Evolutionary conservation across 2,888 invertebrate genomes (phyloP), one percentile per base, ranked within the genome.

Genomic region (Phengaris arion): DNA sequence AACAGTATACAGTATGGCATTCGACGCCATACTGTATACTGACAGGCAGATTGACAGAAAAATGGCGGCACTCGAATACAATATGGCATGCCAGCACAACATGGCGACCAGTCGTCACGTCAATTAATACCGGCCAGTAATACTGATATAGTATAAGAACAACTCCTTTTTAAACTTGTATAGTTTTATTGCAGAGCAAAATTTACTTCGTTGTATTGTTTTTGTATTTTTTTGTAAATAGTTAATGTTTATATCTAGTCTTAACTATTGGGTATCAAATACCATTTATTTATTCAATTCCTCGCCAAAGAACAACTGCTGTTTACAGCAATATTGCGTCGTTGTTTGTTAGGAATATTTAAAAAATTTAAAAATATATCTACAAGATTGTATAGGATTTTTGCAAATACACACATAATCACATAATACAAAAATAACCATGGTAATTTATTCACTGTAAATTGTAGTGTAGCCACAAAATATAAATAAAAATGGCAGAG

Each of bases 241-340:
- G 59, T 10, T 70, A 70, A 69, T 9, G 46, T 69, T 75, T 73
- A n/a, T 73, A 68, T 76, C 77, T 75, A 70, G 77, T 10, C 77
- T 78, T 77, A 74, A 77, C 74, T 68, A 74, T 74, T 68, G 73
- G 77, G 77, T 79, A 79, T 80, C 2, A 69, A 77, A 78, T 79
- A 77, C 77, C 77, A 48, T 70, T 57, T 77, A 70, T 57, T 68
- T 75, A 55, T 70, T 54, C 68, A 74, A 59, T 59, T 10, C 59
- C 59, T 64, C 75, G 76, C 80, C 80, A 80, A 79, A 79, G 78
- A 78, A 51, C 48, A 22, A 48, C 52, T 51, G 51, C 51, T 15
- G 10, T 59, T 59, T 59, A 59, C 59, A 22, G 10, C 10, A 59
- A 59, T 59, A 59, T 22, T 10, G 22, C 59, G 10, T 59, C 15